phyloP scores from a whole-genome alignment of 2,113 vertebrate genomes.

The Myrmecophaga tridactyla region DNA sequence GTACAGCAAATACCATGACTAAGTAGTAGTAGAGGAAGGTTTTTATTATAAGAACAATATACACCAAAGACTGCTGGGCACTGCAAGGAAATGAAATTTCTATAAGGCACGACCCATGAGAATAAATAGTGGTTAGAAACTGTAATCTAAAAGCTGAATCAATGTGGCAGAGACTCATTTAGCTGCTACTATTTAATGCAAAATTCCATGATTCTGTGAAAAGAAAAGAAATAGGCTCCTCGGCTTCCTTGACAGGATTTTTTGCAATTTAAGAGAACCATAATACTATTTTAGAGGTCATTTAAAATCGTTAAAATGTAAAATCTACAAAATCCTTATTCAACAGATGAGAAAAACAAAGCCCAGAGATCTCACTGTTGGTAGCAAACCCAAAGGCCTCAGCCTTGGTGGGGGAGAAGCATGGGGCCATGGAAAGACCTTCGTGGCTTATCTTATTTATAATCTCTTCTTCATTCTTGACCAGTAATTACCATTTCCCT shows the following conservation, averaged over 20 bases:
- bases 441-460: not conserved
- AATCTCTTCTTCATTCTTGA: not conserved
- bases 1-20: not conserved
- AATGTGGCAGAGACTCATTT: not conserved
- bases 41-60: not conserved
- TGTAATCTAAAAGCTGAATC: not conserved
- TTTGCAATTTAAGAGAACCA: not conserved
- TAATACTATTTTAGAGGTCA: not conserved
- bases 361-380: not conserved
- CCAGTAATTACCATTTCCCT: not conserved
- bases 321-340: not conserved
- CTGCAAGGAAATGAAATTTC: not conserved
- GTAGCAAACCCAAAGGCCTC: not conserved
- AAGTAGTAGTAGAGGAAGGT: conserved; percentile 24
- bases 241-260: not conserved
- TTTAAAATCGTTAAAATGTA: not conserved
- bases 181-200: not conserved
- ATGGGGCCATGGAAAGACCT: not conserved
- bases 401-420: not conserved
- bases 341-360: not conserved
- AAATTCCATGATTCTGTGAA: not conserved
- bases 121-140: not conserved
- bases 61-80: not conserved
- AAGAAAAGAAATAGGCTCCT: not conserved
- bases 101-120: not conserved